Conservation (phyloP, 2,888 invertebrate genomes). For the Orthonevra nobilis region DNA sequence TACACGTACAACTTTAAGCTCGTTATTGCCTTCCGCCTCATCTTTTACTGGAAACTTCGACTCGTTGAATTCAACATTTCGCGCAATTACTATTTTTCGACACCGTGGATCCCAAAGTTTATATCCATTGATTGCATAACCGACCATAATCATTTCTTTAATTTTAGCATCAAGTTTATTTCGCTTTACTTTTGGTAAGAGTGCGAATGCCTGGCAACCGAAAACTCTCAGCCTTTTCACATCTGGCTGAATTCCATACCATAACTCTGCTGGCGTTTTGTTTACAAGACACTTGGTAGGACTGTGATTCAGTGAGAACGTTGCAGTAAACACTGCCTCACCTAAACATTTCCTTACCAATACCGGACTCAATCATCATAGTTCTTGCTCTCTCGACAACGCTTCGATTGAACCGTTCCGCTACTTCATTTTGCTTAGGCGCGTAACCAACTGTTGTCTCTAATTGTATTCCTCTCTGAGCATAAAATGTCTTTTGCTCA, state of each 20-base stretch:
- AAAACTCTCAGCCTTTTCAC: conserved; percentile 64
- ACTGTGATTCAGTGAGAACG: conserved; percentile 11
- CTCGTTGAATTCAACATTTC: conserved; percentile 41
- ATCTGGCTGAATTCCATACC: conserved; percentile 46
- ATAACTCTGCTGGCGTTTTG: conserved; percentile 63
- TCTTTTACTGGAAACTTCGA: conserved; percentile 32
- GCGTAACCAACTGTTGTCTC: conserved; percentile 56
- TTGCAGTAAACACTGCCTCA: conserved; percentile 32
- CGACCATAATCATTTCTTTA: conserved; percentile 32
- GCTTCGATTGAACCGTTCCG: conserved; percentile 38
- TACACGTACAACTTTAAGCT: too few relatives aligned
- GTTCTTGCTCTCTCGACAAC: conserved; percentile 18
- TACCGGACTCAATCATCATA: conserved; percentile 3
- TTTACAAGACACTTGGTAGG: conserved; percentile 21
- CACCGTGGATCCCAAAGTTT: conserved; percentile 31
- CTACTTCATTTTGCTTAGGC: conserved; percentile 49
- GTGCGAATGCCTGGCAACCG: conserved; percentile 65
- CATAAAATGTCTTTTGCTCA: conserved; percentile 36
- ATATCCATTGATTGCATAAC: conserved; percentile 47
- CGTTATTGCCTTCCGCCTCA: too few relatives aligned
- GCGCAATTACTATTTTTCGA: conserved; percentile 18
- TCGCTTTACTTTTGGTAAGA: conserved; percentile 65
- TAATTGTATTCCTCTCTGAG: conserved; percentile 29
- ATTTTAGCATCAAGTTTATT: conserved; percentile 51
- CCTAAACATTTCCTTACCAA: too few relatives aligned